Base-by-base conservation (phyloP, 1,140 invertebrate species). In the Babylonia areolata region DNA sequence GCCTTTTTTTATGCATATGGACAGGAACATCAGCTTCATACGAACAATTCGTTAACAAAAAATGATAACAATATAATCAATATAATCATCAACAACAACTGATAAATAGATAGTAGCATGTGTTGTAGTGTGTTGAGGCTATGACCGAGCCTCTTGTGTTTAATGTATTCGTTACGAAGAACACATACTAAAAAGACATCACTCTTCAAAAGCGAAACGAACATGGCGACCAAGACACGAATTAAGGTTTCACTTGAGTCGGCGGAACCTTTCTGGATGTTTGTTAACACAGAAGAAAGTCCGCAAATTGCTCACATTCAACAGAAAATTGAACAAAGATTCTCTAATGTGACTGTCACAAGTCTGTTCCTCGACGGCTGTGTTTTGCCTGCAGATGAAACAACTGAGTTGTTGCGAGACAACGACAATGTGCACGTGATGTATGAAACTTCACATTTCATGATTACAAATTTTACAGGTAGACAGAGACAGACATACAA, bases 341-440 rank as follows among this genome's bases (percentile, higher is more conserved):
- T 75, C 64, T 23, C 40, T 37, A 79, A 86, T 28, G 71, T 37
- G 39, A 81, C 42, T 1, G 35, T 86, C 17, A 23, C 81, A 6
- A 58, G 81, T 54, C 51, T 89, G 33, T 82, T 81, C 28, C 54
- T 89, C 11, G 78, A 87, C 40, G 87, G 83, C 28, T 89, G 88
- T 39, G 42, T 75, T 73, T 80, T 89, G 51, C 88, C 88, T 15
- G 42, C 81, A 23, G 84, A 82, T 51, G 88, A 89, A 85, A 85
- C 81, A 33, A 79, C 86, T 12, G 69, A 73, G 51, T 71, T 89
- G 64, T 64, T 89, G 23, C 78, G 87, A 42, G 88, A 89, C 39
- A 83, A 87, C 37, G 88, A 89, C 54, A 40, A 23, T 33, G 80
- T 89, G 40, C 81, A 80, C 78, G 78, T 35, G 37, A 37, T 20